Percentiles rank a stretch among this genome's conserved stretches.
Evolutionary conservation across 2,888 invertebrate species (phyloP).

Genomic region (Stenchaetothrips biformis): DNA sequence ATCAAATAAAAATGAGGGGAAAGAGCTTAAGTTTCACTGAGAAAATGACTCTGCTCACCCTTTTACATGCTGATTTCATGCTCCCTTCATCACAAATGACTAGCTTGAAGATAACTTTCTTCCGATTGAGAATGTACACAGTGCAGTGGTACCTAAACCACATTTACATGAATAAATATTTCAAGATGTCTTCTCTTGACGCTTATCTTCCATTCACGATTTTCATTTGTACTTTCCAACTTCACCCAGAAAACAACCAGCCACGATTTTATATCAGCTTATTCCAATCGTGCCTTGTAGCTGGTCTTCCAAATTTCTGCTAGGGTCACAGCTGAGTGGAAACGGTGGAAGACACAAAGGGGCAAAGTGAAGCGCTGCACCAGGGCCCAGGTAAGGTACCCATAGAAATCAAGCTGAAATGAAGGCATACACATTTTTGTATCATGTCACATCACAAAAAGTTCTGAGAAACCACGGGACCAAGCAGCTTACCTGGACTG

Average conservation of each 20-base stretch:
- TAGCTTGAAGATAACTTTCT: background rate
- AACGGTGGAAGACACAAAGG: constrained; percentile 92
- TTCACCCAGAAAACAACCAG: background rate
- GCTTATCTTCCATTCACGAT: too few relatives aligned
- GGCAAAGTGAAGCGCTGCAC: constrained; percentile 90
- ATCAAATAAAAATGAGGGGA: background rate
- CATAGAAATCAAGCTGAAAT: constrained; percentile 86
- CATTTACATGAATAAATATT: background rate
- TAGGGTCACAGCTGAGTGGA: constrained; percentile 90
- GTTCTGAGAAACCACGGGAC: background rate
- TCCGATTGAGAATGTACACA: background rate
- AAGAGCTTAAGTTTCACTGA: background rate
- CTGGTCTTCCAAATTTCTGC: constrained; percentile 96
- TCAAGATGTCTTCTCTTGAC: background rate
- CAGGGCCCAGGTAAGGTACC: constrained; percentile 87
- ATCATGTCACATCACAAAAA: background rate
- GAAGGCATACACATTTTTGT: constrained; percentile 41
- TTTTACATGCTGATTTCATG: background rate
- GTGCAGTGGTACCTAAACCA: background rate
- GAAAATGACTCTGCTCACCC: background rate
- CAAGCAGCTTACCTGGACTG: constrained; percentile 58
- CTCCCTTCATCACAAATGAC: constrained; percentile 1
- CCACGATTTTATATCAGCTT: constrained; percentile 44
- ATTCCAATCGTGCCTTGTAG: constrained; percentile 85
- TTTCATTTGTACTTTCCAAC: background rate